phyloP scores from a whole-genome alignment of 1,140 invertebrate species.

The Musca domestica region DNA sequence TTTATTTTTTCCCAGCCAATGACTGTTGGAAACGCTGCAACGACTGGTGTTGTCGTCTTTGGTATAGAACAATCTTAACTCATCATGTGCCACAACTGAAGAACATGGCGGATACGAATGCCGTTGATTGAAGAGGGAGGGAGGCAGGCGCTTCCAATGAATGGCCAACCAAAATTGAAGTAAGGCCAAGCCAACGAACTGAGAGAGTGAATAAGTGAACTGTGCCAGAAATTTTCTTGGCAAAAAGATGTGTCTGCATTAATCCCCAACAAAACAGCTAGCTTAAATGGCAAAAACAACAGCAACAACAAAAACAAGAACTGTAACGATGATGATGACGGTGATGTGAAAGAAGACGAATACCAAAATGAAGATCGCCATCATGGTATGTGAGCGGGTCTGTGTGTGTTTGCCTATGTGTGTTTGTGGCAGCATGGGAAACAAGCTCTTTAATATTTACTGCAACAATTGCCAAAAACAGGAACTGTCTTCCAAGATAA shows the following conservation, averaged over 20 bases:
- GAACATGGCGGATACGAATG: too few species aligned
- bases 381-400: neutral
- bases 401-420: neutral
- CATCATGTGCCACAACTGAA: neutral
- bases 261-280: conserved; percentile 15
- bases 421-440: neutral
- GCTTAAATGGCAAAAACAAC: neutral
- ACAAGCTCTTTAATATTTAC: neutral
- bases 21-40: too few species aligned
- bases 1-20: too few species aligned
- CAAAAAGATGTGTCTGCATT: conserved; percentile 21
- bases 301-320: neutral
- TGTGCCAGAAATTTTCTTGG: conserved; percentile 16
- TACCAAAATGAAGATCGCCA: neutral
- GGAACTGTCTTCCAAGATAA: neutral
- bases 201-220: conserved; percentile 18
- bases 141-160: neutral
- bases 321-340: neutral
- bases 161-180: neutral
- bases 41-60: neutral
- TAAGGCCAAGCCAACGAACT: neutral
- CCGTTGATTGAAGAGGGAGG: neutral
- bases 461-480: conserved; percentile 11
- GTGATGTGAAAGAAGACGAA: neutral
- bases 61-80: too few species aligned